Evolutionary conservation across 2,113 vertebrate species (phyloP).

Genomic region (Crotalus helleri): DNA sequence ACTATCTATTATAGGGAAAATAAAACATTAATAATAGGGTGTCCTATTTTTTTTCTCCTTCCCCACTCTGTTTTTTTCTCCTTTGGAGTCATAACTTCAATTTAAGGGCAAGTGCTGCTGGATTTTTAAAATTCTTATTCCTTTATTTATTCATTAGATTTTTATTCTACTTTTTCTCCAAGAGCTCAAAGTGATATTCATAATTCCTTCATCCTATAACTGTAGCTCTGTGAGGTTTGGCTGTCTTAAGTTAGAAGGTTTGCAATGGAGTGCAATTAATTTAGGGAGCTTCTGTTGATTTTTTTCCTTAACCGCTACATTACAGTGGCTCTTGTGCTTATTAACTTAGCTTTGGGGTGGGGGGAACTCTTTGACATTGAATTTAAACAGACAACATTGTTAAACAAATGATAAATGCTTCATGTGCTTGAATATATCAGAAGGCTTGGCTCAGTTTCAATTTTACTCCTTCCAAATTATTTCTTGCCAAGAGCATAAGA

Average conservation of each 20-base stretch:
- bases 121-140: not conserved
- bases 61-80: not conserved
- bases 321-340: not conserved
- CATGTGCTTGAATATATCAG: not conserved
- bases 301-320: constrained; percentile 19
- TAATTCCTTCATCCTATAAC: not conserved
- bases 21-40: not conserved
- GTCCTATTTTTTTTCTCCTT: constrained; percentile 22
- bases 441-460: not conserved
- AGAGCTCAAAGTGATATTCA: not conserved
- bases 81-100: not conserved
- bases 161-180: not conserved
- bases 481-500: constrained; percentile 51
- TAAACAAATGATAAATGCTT: not conserved
- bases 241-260: not conserved
- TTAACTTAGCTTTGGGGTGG: not conserved
- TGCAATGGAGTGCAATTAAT: not conserved
- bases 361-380: not conserved
- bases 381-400: not conserved
- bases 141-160: not conserved
- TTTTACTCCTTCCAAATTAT: constrained; percentile 5
- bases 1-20: not conserved
- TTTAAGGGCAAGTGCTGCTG: not conserved
- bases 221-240: not conserved
- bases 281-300: not conserved